phyloP scores from a whole-genome alignment of 2,113 vertebrate species.

The Gavialis gangeticus region DNA sequence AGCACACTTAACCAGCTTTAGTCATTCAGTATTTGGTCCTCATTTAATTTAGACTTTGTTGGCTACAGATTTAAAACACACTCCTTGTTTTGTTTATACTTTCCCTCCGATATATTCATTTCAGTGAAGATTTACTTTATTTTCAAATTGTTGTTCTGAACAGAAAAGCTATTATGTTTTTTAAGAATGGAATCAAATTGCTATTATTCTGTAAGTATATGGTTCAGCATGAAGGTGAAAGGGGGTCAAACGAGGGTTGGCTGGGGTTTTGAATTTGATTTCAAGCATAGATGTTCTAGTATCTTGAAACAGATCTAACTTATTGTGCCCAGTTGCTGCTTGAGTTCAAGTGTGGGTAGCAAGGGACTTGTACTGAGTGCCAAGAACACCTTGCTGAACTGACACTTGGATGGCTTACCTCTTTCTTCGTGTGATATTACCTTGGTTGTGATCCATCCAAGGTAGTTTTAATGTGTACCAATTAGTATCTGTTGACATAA shows the following conservation, averaged over 20 bases:
- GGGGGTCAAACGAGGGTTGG: not conserved
- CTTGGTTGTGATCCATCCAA: not conserved
- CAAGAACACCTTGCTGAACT: not conserved
- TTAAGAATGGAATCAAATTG: not conserved
- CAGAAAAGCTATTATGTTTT: accelerated
- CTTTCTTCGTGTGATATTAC: not conserved
- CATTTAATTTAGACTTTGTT: not conserved
- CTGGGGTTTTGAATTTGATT: not conserved
- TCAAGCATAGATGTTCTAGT: not conserved
- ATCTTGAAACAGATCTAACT: constrained; percentile 1
- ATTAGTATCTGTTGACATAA: not conserved
- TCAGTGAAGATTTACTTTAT: not conserved
- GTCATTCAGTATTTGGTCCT: not conserved
- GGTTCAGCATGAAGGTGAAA: not conserved
- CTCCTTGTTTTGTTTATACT: not conserved
- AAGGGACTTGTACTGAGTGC: not conserved
- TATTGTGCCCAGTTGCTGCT: not conserved
- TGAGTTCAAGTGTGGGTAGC: not conserved
- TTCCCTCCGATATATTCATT: not conserved
- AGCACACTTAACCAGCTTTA: not conserved
- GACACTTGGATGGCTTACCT: not conserved
- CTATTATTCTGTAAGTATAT: not conserved
- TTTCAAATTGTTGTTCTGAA: not conserved
- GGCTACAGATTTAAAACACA: not conserved
- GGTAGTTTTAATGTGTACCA: not conserved